Evolutionary conservation across 2,888 invertebrate species (phyloP).

Genomic region (Nebria salina): DNA sequence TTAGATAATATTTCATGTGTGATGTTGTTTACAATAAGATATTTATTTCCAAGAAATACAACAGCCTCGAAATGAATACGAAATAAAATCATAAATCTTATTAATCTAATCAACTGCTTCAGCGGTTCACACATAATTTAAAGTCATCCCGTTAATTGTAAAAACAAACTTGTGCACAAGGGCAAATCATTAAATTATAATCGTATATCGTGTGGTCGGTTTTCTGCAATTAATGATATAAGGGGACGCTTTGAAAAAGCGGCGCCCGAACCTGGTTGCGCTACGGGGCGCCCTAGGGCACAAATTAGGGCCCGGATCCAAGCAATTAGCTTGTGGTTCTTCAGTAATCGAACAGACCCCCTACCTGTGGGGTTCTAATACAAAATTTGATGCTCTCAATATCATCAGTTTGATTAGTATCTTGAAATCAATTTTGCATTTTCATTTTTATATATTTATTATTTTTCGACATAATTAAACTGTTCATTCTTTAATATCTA

Average conservation of each 20-base stretch:
- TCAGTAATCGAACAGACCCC: slow-evolving; percentile 38
- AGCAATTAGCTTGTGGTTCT: slow-evolving; percentile 39
- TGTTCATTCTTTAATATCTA: no score
- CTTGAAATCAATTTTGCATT: neutral
- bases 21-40: no score
- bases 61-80: neutral
- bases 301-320: slow-evolving; percentile 35
- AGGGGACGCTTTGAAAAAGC: slow-evolving; percentile 9
- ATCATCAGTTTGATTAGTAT: neutral
- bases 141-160: slow-evolving; percentile 24
- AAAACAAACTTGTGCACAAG: slow-evolving; percentile 19
- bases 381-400: neutral
- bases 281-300: slow-evolving; percentile 31
- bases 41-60: no score
- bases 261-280: neutral
- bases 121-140: slow-evolving; percentile 24
- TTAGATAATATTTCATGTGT: no score
- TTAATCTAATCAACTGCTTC: neutral
- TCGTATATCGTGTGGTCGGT: slow-evolving; percentile 12
- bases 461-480: no score
- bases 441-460: neutral
- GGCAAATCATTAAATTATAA: slow-evolving; percentile 18
- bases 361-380: slow-evolving; percentile 12
- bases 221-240: slow-evolving; percentile 25
- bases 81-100: neutral